These are phyloP conservation scores for Tupaia tana DNA, from an alignment of 2,113 vertebrate species.

Conservation along the genomic window DNA sequence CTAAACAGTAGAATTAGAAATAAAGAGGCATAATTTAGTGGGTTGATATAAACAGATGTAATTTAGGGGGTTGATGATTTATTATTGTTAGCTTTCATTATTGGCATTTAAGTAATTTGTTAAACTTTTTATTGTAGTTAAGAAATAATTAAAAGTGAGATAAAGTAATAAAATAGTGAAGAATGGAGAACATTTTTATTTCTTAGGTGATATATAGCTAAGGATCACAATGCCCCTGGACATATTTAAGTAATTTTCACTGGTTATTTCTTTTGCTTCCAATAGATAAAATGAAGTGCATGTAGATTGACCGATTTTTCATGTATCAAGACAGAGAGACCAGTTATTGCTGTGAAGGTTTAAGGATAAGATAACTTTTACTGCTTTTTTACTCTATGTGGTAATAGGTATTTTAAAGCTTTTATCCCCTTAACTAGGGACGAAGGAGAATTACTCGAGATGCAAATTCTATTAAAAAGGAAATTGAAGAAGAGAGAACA, in stretches of 20 bases:
- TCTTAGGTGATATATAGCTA: background rate
- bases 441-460: slow-evolving; percentile 88
- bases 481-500: slow-evolving; percentile 89
- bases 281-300: background rate
- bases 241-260: slow-evolving; percentile 30
- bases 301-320: background rate
- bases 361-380: background rate
- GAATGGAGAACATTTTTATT: background rate
- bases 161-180: background rate
- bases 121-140: background rate
- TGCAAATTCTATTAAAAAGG: slow-evolving; percentile 87
- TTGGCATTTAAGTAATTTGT: slow-evolving; percentile 8
- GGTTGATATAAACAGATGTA: background rate
- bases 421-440: slow-evolving; percentile 85
- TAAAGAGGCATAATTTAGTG: background rate
- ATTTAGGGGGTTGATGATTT: background rate
- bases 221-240: background rate
- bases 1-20: background rate
- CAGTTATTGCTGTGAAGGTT: background rate
- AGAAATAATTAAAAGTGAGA: slow-evolving; percentile 13
- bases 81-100: background rate
- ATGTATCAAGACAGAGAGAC: background rate
- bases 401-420: slow-evolving; percentile 37
- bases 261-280: background rate
- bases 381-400: background rate